These are phyloP conservation scores for Eolophus roseicapilla DNA, from an alignment of 2,113 vertebrate genomes.

Conservation along the genomic window DNA sequence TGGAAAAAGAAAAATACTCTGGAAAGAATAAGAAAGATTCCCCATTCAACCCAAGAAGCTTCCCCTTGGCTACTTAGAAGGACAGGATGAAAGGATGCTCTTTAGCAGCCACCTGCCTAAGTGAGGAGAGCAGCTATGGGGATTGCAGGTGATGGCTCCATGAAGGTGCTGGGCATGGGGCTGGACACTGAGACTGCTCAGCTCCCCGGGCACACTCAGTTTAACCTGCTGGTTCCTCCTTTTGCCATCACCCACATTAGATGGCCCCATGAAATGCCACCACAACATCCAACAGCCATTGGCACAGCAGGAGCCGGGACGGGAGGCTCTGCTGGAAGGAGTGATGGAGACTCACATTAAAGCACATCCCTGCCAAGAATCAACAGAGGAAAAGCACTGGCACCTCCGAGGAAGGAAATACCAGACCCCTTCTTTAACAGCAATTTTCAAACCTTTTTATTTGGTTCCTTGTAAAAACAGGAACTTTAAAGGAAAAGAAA, in stretches of 20 bases:
- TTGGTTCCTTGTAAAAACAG: slow-evolving; percentile 33
- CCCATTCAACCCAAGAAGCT: not conserved
- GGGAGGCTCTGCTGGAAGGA: not conserved
- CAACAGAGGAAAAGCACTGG: fast-evolving
- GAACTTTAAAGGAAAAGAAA: slow-evolving; percentile 27
- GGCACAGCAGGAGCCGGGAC: not conserved
- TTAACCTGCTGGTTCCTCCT: not conserved
- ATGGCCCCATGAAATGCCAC: not conserved
- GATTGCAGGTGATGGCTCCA: fast-evolving
- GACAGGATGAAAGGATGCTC: not conserved
- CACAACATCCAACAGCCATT: fast-evolving
- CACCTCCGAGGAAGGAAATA: not conserved
- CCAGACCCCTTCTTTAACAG: slow-evolving; percentile 1
- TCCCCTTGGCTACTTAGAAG: not conserved
- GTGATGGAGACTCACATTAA: not conserved
- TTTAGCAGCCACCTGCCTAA: not conserved
- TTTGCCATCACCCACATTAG: fast-evolving
- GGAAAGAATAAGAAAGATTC: not conserved
- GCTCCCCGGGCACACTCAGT: fast-evolving
- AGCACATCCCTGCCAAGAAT: not conserved
- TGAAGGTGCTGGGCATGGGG: fast-evolving
- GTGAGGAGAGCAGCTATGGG: fast-evolving
- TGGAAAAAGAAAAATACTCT: not conserved
- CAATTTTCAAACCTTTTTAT: slow-evolving; percentile 54
- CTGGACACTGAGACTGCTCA: fast-evolving